Evolutionary conservation across 1,140 invertebrate genomes (phyloP), one percentile per base, ranked within the genome.

Genomic region (Trichonephila inaurata): DNA sequence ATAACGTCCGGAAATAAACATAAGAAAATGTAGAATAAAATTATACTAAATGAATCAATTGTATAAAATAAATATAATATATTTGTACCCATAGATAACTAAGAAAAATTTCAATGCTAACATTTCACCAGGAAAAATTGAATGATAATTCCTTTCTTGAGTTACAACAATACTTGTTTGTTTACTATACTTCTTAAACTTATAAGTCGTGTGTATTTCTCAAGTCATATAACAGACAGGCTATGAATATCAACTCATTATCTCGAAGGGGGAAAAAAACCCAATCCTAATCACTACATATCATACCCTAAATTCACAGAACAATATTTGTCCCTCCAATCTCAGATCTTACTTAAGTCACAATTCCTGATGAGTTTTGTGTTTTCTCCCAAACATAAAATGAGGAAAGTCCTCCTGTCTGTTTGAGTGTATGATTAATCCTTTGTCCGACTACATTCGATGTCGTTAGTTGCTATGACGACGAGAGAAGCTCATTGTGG

Each of bases 391-490:
- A 77, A 77, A 33, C 72, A 83, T n/a, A n/a, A n/a, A n/a, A 60
- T 40, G 82, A 18, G 18, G 58, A 60, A 44, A 83, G 82, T 21
- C 51, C 51, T 51, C 40, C 14, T 44, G 44, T 83, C 82, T 83
- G 82, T 83, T 82, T 24, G 82, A 60, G 82, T 51, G 14, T 33
- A 77, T 83, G 82, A 83, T 83, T 83, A 83, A 83, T 83, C 82
- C 51, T 83, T 83, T 83, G 82, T 83, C 21, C 51, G 12, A 83
- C 82, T 83, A 44, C 28, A 60, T 83, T 58, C 82, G 51, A 83
- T 83, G 82, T 58, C 51, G 19, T 51, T 58, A 21, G 82, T 83
- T 83, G 44, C 82, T 44, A 83, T 83, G 82, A 44, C 8, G 44
- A 83, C 82, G 19, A 44, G 44, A 83, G 21, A n/a, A 6, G 82